phyloP scores from a whole-genome alignment of 2,888 invertebrate species.

The Cenopis cana region DNA sequence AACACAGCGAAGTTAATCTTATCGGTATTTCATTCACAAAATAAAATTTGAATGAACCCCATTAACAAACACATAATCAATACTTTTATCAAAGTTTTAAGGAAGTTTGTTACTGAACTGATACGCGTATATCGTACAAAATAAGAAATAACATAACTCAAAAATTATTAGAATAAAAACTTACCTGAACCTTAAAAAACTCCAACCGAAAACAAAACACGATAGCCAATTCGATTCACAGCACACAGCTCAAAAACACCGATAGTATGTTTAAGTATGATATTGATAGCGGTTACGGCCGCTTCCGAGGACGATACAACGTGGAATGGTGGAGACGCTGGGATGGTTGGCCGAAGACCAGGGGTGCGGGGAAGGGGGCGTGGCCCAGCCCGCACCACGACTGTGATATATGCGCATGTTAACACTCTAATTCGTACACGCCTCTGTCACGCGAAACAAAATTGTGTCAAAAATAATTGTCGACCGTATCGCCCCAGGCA shows the following conservation, averaged over 20 bases:
- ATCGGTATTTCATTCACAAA: constrained; percentile 13
- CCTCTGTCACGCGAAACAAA: constrained; percentile 73
- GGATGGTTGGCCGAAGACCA: constrained; percentile 66
- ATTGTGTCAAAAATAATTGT: constrained; percentile 13
- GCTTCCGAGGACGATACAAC: constrained; percentile 66
- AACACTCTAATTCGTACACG: constrained; percentile 76
- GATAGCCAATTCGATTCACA: constrained; percentile 63
- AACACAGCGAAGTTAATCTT: constrained; percentile 3
- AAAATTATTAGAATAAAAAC: constrained; percentile 43
- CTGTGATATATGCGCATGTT: constrained; percentile 82
- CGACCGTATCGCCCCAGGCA: background rate
- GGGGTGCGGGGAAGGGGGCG: constrained; percentile 53
- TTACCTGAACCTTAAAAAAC: constrained; percentile 50
- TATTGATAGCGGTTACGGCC: constrained; percentile 60
- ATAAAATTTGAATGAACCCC: constrained; percentile 15
- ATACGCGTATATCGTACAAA: background rate
- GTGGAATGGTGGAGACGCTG: constrained; percentile 77
- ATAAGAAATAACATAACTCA: background rate
- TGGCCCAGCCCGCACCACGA: constrained; percentile 68
- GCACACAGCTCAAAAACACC: constrained; percentile 71
- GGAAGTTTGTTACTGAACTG: constrained; percentile 26
- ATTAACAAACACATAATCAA: constrained; percentile 21
- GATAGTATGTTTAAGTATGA: constrained; percentile 51
- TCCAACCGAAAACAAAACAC: constrained; percentile 56
- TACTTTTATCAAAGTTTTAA: constrained; percentile 28